These are phyloP conservation scores for Muscicapa comitata DNA, from an alignment of 2,797 vertebrate genomes.

Conservation along the genomic window DNA sequence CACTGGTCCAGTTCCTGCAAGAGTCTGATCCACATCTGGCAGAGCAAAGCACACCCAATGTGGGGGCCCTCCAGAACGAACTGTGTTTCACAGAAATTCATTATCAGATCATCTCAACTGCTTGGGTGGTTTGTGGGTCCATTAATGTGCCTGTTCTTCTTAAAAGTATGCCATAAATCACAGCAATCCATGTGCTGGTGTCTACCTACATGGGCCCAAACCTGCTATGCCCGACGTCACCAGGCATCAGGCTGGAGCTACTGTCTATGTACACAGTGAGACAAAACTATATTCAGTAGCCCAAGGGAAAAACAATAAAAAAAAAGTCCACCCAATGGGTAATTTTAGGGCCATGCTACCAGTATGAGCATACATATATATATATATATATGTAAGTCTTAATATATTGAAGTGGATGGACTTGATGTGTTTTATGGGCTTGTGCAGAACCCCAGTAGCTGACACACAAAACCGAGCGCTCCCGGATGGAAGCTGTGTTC, in stretches of 20 bases:
- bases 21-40: background rate
- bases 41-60: background rate
- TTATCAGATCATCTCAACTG: background rate
- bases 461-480: constrained; percentile 31
- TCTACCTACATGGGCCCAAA: background rate
- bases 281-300: background rate
- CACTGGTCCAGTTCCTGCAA: background rate
- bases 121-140: constrained; percentile 21
- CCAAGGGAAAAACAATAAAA: background rate
- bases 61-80: background rate
- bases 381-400: background rate
- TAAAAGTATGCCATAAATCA: constrained; percentile 51
- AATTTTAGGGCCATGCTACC: constrained; percentile 16
- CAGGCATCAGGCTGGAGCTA: background rate
- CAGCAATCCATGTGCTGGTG: background rate
- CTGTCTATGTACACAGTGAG: background rate
- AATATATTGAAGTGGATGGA: constrained; percentile 10
- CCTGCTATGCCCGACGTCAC: background rate
- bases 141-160: constrained; percentile 54
- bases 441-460: constrained; percentile 19
- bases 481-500: background rate
- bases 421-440: constrained; percentile 38
- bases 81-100: constrained; percentile 56
- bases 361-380: background rate
- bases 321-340: background rate